Base-by-base conservation (phyloP, 2,888 invertebrate genomes). In the Epinotia demarniana region DNA sequence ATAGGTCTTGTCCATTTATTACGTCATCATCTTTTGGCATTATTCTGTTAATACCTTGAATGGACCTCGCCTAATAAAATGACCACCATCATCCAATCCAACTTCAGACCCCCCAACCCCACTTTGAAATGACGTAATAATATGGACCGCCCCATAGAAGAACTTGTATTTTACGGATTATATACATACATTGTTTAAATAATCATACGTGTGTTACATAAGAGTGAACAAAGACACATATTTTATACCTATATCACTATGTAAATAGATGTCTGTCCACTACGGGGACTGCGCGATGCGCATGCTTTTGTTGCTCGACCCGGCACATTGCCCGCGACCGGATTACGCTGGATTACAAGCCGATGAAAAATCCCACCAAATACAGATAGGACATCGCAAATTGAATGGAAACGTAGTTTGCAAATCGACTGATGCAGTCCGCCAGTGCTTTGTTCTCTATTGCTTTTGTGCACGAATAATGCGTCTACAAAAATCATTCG, bases 321-420 rank as follows among this genome's bases (percentile, higher is more conserved):
- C 72, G 57, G 72, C 79, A 78, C 78, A 79, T 77, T 77, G 79
- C 72, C 78, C 82, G 79, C 80, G 79, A 80, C 80, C 81, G 83
- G 84, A 87, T 85, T 86, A 85, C 84, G 84, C 77, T 77, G 88
- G 86, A 88, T 89, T 88, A 88, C 88, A 86, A 87, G 84, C 86
- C 86, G 86, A 88, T 89, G 89, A 89, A 90, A 90, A 89, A 89
- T 89, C 86, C 86, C 84, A 80, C 78, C 80, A 83, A 75, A 81
- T 81, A 82, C 84, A 82, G 84, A 85, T 83, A 82, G 85, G 85
- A 86, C 86, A 85, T 86, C 83, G 84, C 82, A 88, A 89, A 90
- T 90, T 89, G 89, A 89, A 90, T 87, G 87, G 86, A 86, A 88
- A 86, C 83, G 85, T 86, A 84, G 83, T 87, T 85, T 82, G 78